Base-by-base conservation (phyloP, 1,140 invertebrate species). In the Scaptomyza montana region DNA sequence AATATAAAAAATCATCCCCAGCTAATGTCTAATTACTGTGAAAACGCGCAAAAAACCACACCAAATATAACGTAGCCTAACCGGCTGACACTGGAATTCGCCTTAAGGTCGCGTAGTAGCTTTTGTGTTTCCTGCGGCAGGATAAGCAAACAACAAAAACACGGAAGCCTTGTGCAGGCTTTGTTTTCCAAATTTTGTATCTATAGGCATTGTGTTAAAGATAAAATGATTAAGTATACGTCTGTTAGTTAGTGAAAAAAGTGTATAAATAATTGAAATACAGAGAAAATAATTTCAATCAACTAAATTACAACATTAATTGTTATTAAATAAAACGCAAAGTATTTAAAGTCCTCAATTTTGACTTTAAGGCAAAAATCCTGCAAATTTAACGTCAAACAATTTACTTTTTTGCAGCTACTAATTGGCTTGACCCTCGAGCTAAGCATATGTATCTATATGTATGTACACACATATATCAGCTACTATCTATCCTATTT, bases 371-470 rank as follows among this genome's bases (percentile, higher is more conserved):
- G 21, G 21, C 21, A 25, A 25, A 2, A 25, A 25, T 25, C 21
- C 3, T 25, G 21, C 21, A 25, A 25, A 25, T 25, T 25, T 25
- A 25, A 25, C 21, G 7, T 36, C 33, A 55, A 53, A 19, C 46
- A 47, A 60, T 56, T 67, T 63, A 69, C 41, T 61, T 61, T 60
- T 64, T 87, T 80, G 33, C 78, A 73, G 62, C 68, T 53, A 25
- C 64, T 68, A 68, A 81, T 76, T 82, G 73, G 66, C 50, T 71
- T 64, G 57, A 45, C 60, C 28, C 21, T 63, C 54, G 51, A 61
- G 64, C 55, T 56, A 49, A 55, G 47, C 82, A 78, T 55, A 86
- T 86, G 82, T 89, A 86, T 89, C 78, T 86, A 67, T 86, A 86
- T 89, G 82, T 86, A 86, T 73, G 82, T 86, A 86, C 45, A 25